Evolutionary conservation across 2,888 invertebrate species (phyloP), one percentile per base, ranked within the genome.

Genomic region (Platycheirus albimanus): DNA sequence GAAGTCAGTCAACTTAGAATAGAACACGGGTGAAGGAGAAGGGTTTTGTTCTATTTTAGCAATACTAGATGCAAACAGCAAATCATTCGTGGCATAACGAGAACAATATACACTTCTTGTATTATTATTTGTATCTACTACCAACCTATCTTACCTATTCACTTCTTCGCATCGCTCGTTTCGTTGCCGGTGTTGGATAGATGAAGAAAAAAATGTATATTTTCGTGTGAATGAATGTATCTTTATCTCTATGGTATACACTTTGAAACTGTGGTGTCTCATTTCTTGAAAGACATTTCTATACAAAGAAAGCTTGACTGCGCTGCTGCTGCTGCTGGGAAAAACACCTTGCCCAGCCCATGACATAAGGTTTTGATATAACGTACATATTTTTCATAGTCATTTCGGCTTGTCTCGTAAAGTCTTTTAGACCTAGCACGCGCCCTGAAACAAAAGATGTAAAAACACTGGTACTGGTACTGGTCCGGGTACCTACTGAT

Each of bases 21-120:
- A n/a, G n/a, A n/a, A n/a, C n/a, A n/a, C n/a, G n/a, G n/a, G n/a
- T n/a, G 45, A 3, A 13, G n/a, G 11, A 17, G 28, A 8, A 5
- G 28, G 38, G 17, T 52, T 45, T 61, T 45, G 61, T 61, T 30
- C 61, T 61, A 61, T 61, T 61, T 45, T 45, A 45, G 45, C 11
- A 61, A 45, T 51, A 43, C n/a, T 20, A 19, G 51, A 45, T 51
- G 33, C 51, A 58, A 49, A 58, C 52, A 49, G 28, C 61, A 69
- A 69, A 72, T 69, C 78, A 72, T 51, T 63, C 61, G 47, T 79
- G 67, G 66, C 78, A 63, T 67, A 79, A 72, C 56, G 8, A 61
- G 61, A 52, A 74, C 58, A 61, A 61, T 15, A 58, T 6, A n/a
- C 6, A 38, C 19, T n/a, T n/a, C n/a, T n/a, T n/a, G n/a, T n/a